Base-by-base conservation (phyloP, 2,113 vertebrate genomes). In the Cathartes aura region DNA sequence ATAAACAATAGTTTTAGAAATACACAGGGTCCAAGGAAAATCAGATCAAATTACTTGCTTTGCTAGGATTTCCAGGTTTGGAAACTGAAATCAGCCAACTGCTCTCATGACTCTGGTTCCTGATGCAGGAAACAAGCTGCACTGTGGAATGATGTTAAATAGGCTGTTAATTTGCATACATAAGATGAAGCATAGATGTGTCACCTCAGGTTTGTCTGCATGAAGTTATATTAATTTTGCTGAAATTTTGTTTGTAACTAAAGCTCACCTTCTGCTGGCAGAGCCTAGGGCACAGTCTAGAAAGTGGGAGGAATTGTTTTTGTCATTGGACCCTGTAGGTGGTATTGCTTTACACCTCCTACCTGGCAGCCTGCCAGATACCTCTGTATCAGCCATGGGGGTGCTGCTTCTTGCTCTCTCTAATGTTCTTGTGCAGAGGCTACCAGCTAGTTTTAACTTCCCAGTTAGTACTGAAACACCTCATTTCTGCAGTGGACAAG, bases 291-390 rank as follows among this genome's bases (percentile, higher is more conserved):
- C 75, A 67, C 23, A 59, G 29, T 42, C 32, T 80, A 78, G 79
- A 63, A 90, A 56, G 47, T 60, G 20, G 63, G 60, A 92, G 76
- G 83, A 83, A 90, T 89, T 95, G 64, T 93, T 94, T 95, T 52
- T 89, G 43, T 52, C 56, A 7, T 5, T 36, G 83, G 47, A 32
- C 82, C 30, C 2, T 40, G 80, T 55, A 43, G 73, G 73, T 74
- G 72, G 70, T 59, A 67, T 40, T 47, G 60, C 56, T 68, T 93
- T 64, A 67, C 48, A 72, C 76, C 52, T 87, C 40, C 58, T 55
- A 12, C 63, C 43, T 6, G 4, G 36, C 50, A 92, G 75, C 68
- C 73, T 79, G 63, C 24, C 80, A 72, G 68, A 62, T 60, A 52
- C 30, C 19, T 70, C 4, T 43, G 9, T 32, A 18, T 55, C 52